Conservation (phyloP, 2,888 invertebrate genomes). For the Anodontia alba region DNA sequence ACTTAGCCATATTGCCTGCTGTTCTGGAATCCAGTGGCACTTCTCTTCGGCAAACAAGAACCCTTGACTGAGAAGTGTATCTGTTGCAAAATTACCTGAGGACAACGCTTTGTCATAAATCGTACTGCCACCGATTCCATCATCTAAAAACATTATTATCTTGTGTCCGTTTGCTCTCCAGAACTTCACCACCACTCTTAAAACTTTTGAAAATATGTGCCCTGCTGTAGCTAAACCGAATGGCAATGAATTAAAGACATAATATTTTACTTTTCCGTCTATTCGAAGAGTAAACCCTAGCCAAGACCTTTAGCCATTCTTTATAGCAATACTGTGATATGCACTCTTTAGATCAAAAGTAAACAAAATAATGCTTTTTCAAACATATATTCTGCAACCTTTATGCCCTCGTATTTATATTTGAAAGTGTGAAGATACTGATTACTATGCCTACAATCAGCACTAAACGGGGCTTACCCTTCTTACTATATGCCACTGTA, state of each 20-base stretch:
- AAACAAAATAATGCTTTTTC: constrained; percentile 10
- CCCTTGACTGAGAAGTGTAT: neutral
- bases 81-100: constrained; percentile 1
- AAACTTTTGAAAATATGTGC: constrained; percentile 49
- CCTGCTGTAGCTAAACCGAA: constrained; percentile 51
- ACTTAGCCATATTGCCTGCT: constrained; percentile 28
- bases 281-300: constrained; percentile 43
- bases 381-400: constrained; percentile 28
- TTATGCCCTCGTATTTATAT: constrained; percentile 39
- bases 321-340: constrained; percentile 49
- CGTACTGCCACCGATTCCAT: constrained; percentile 35
- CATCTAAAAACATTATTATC: constrained; percentile 52
- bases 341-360: constrained; percentile 41
- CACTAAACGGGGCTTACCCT: constrained; percentile 32
- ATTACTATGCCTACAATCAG: constrained; percentile 52
- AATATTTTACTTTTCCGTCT: constrained; percentile 14
- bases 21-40: constrained; percentile 27
- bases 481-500: constrained; percentile 42
- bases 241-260: constrained; percentile 37
- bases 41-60: constrained; percentile 20
- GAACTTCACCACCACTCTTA: constrained; percentile 38
- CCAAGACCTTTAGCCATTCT: constrained; percentile 23
- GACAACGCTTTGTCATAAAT: constrained; percentile 4
- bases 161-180: constrained; percentile 27
- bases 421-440: constrained; percentile 32